These are phyloP conservation scores for Pteronura brasiliensis DNA, from an alignment of 2,113 vertebrate genomes.

Conservation along the genomic window DNA sequence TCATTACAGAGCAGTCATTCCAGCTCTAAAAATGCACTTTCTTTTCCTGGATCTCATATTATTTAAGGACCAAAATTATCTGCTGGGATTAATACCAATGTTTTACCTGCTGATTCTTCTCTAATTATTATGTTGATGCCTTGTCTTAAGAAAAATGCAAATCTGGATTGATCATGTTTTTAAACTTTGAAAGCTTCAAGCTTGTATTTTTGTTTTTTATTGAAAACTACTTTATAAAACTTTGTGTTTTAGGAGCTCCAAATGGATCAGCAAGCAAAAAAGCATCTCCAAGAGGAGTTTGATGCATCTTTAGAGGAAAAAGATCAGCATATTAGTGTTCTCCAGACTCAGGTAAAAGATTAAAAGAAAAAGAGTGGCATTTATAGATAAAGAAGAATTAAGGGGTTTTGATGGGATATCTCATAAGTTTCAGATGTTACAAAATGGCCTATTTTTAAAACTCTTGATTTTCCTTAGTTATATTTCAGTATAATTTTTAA, in stretches of 20 bases:
- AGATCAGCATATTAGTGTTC: conserved; percentile 95
- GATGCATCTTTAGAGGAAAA: conserved; percentile 96
- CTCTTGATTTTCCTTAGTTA: background rate
- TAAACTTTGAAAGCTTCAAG: conserved; percentile 24
- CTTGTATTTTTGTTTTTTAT: background rate
- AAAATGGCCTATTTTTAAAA: background rate
- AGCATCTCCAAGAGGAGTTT: conserved; percentile 98
- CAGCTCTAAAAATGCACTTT: background rate
- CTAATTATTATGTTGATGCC: background rate
- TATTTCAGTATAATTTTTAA: background rate
- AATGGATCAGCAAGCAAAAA: conserved; percentile 98
- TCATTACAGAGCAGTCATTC: background rate
- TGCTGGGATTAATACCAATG: background rate
- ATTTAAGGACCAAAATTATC: conserved; percentile 32
- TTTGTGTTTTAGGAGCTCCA: conserved; percentile 90
- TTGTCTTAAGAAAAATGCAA: background rate
- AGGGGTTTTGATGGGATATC: background rate
- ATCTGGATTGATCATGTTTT: background rate
- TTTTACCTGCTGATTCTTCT: conserved; percentile 5
- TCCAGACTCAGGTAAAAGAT: conserved; percentile 92
- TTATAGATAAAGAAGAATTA: background rate
- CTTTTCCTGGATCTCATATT: background rate
- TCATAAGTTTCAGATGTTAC: background rate
- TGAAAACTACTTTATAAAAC: background rate
- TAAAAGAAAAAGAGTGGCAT: background rate